A percentile compares a stretch with the other conserved stretches of the same genome.
phyloP scores from a whole-genome alignment of 2,113 vertebrate species.

The Elephantulus edwardii region DNA sequence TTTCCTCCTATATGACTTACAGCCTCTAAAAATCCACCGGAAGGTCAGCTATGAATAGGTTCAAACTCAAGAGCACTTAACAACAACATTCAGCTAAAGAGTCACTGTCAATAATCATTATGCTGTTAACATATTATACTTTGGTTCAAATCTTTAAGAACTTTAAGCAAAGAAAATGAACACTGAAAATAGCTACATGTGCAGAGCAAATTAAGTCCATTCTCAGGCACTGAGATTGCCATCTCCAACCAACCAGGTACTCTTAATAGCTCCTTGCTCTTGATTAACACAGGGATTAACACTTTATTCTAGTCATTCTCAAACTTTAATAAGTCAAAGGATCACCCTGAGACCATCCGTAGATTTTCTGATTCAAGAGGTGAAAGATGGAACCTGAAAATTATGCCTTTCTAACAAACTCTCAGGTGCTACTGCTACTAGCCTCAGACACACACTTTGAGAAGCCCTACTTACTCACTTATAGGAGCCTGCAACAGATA shows the following conservation, averaged over 20 bases:
- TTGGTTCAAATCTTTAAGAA: constrained; percentile 22
- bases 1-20: too few species aligned
- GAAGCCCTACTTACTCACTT: not conserved
- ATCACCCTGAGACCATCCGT: not conserved
- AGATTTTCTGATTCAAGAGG: not conserved
- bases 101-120: constrained; percentile 16
- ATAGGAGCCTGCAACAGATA: not conserved
- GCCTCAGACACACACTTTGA: not conserved
- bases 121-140: not conserved
- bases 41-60: too few species aligned
- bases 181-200: not conserved
- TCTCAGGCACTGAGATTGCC: not conserved
- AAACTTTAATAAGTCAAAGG: not conserved
- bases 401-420: not conserved
- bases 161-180: constrained; percentile 29
- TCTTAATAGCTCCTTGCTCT: not conserved
- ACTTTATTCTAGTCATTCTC: not conserved
- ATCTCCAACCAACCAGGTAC: not conserved
- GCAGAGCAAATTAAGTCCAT: not conserved
- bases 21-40: too few species aligned
- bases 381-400: not conserved
- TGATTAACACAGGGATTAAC: not conserved
- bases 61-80: too few species aligned
- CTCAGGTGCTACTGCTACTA: not conserved
- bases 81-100: constrained; percentile 3